Percentiles rank a stretch among this genome's conserved stretches.
Evolutionary conservation across 2,888 invertebrate species (phyloP).

Genomic region (Hecatera dysodea): DNA sequence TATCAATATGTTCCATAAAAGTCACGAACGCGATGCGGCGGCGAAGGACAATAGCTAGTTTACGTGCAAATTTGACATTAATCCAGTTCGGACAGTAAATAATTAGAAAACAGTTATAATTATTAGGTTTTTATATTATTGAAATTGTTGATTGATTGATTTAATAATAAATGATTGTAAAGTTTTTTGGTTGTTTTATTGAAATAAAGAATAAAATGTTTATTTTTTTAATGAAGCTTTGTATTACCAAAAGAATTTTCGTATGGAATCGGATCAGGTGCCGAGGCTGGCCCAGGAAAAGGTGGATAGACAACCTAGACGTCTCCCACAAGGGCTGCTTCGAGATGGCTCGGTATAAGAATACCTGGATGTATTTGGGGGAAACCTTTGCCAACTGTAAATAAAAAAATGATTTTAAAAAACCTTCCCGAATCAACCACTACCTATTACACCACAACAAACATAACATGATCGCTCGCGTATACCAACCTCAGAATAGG

Average conservation of each 20-base stretch:
- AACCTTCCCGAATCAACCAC: no score
- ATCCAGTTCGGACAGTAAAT: not conserved
- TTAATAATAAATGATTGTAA: not conserved
- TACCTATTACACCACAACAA: no score
- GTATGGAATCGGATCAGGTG: no score
- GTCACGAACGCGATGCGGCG: constrained; percentile 66
- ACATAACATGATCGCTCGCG: no score
- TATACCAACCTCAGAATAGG: no score
- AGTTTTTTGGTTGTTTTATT: not conserved
- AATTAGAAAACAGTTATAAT: not conserved
- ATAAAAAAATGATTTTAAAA: no score
- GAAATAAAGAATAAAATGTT: not conserved
- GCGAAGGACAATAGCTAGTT: constrained; percentile 14
- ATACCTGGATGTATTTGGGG: no score
- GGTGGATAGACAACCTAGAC: not conserved
- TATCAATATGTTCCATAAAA: constrained; percentile 77
- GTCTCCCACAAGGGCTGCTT: not conserved
- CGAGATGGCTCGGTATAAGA: no score
- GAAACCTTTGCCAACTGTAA: no score
- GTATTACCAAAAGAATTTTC: no score
- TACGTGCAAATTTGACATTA: not conserved
- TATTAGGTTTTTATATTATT: constrained; percentile 1
- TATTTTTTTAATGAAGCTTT: no score
- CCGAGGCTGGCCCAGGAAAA: no score
- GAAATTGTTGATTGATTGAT: constrained; percentile 1